A percentile compares a stretch with the other conserved stretches of the same genome.
Evolutionary conservation across 1,140 invertebrate species (phyloP).

Genomic region (Archegozetes longisetosus): DNA sequence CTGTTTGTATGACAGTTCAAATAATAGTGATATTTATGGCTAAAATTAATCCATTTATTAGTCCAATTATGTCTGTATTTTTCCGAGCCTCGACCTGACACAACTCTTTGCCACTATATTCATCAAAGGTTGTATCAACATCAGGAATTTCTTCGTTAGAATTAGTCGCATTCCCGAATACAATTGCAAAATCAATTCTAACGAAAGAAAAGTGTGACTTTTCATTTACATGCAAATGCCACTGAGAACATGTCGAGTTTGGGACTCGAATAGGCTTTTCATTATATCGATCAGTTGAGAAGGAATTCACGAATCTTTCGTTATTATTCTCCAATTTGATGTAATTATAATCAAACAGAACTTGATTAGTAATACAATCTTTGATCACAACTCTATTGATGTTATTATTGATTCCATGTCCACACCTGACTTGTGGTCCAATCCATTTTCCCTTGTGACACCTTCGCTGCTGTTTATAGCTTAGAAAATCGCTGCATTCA

Average conservation of each 20-base stretch:
- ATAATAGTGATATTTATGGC: background rate
- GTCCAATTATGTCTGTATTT: background rate
- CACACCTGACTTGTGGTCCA: background rate
- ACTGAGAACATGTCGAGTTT: background rate
- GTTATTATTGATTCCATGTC: background rate
- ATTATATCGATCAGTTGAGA: background rate
- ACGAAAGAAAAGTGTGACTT: background rate
- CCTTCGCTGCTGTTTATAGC: background rate
- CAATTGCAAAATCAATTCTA: background rate
- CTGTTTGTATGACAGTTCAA: background rate
- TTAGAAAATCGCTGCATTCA: background rate
- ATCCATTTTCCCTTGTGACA: background rate
- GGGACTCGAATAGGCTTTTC: background rate
- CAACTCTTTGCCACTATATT: background rate
- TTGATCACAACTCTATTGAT: background rate
- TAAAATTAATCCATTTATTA: background rate
- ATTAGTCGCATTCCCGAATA: background rate
- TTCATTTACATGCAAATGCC: background rate
- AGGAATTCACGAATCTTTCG: background rate
- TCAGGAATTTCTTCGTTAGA: background rate
- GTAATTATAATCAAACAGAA: background rate
- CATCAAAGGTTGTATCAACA: background rate
- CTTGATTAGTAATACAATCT: background rate
- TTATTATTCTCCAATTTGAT: background rate
- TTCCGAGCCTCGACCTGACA: background rate